Base-by-base conservation (phyloP, 2,113 vertebrate genomes). In the Menidia beryllina region DNA sequence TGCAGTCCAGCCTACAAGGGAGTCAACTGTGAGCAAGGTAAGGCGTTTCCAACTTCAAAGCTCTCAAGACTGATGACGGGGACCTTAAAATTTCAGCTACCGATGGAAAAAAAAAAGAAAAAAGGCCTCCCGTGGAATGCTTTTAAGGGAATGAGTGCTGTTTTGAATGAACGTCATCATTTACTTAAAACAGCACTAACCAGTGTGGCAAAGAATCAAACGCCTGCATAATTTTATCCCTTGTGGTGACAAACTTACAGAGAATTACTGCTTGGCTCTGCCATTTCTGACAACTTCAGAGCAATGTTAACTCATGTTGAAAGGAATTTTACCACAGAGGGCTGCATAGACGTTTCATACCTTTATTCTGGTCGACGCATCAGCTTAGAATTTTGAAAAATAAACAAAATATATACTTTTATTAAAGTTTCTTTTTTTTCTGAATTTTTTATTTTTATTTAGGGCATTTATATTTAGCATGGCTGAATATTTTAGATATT, bases 1-100 rank as follows among this genome's bases (percentile, higher is more conserved):
- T 99, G 97, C 54, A 93, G 94, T 39, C 95, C 96, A 0, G 96
- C 96, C 67, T 98, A 99, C 91, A 98, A 97, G 91, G 97, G 97
- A 76, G 94, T 95, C 69, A 96, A 96, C 83, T 98, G 97, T 48
- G 96, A 98, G 54, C 95, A 97, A 96, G 97, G 97, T 96, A 79
- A 81, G 94, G 61, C 0, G 24, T 34, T n/a, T 23, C 11, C 19
- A n/a, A n/a, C n/a, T n/a, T n/a, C n/a, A n/a, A n/a, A 19, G 14
- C 47, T 21, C 11, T 36, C 19, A 5, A 9, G 30, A 6, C 34
- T 3, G 66, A 36, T 30, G 7, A 65, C 1, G 23, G 25, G 21
- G 56, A 49, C 15, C n/a, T 12, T 9, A 23, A 12, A 12, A 12
- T 38, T 36, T 45, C 41, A 27, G 7, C 9, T 25, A 34, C 38